phyloP scores from a whole-genome alignment of 2,113 vertebrate species.

The Scalopus aquaticus region DNA sequence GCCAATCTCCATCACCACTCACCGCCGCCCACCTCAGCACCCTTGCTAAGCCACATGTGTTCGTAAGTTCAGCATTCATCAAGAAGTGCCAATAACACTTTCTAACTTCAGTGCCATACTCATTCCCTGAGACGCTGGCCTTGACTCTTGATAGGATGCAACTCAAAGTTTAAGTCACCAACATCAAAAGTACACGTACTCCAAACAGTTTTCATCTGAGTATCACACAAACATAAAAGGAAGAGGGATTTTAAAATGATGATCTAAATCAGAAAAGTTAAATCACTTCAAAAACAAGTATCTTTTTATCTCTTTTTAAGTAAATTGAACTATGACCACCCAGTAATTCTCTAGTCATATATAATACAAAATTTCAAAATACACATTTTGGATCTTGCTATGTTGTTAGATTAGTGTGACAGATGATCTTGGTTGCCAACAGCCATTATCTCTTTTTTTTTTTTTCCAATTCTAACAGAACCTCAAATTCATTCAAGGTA shows the following conservation, averaged over 20 bases:
- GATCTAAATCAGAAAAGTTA: neutral
- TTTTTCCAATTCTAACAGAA: constrained; percentile 39
- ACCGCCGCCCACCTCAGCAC: neutral
- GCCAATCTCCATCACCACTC: neutral
- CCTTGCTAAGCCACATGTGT: neutral
- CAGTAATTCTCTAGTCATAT: neutral
- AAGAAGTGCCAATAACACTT: neutral
- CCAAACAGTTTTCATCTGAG: neutral
- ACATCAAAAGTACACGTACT: neutral
- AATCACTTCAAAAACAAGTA: neutral
- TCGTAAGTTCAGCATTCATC: neutral
- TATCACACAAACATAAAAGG: neutral
- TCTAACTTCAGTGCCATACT: neutral
- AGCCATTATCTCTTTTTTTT: neutral
- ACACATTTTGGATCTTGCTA: neutral
- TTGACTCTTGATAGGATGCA: neutral
- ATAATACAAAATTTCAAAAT: constrained; percentile 25
- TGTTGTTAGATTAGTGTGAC: neutral
- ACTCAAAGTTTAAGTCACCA: neutral
- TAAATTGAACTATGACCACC: neutral
- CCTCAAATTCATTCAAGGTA: constrained; percentile 21
- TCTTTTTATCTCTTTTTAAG: neutral
- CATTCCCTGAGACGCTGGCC: no score
- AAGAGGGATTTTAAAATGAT: neutral
- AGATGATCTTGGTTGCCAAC: neutral